Evolutionary conservation across 2,113 vertebrate species (phyloP), one percentile per base, ranked within the genome.

Genomic region (Mormoops blainvillei): DNA sequence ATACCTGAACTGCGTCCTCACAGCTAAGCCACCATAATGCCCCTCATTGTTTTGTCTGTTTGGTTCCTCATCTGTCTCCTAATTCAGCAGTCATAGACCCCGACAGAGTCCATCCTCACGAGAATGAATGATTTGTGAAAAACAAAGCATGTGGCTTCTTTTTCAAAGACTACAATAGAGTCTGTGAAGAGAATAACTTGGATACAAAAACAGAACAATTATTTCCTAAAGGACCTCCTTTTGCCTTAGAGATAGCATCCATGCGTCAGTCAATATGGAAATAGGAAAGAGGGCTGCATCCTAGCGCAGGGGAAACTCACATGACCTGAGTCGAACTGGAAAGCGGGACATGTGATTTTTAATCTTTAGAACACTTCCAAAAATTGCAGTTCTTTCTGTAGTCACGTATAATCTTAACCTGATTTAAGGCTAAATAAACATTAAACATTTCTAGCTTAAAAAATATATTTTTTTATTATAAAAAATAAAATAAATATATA

Each of bases 31-130:
- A 83, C 97, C 91, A 89, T 68, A 93, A 88, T 76, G 7, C 0
- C 86, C 50, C 70, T 97, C 77, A 67, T 88, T 98, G 94, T 97
- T 98, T 97, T 96, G 61, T 88, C 83, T 73, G 12, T 95, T 83
- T 89, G 89, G 50, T 97, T 96, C 63, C 89, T 68, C 80, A 89
- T 80, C 50, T 92, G 65, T 87, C 97, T 97, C 94, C 82, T 94
- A 87, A 97, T 96, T 95, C 88, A 94, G 74, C 81, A 87, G 38
- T 36, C 84, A 88, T 58, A 88, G 65, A 93, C 38, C 76, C 82
- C 82, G 24, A 91, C 87, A 78, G 45, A 45, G 12, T 71, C 48
- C 48, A 91, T 97, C n/a, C 45, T 89, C 12, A 5, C 95, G 91
- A 97, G 85, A 98, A 93, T 56, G 96, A 94, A 91, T 87, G 77